phyloP scores from a whole-genome alignment of 1,140 invertebrate genomes.

The Globodera rostochiensis region DNA sequence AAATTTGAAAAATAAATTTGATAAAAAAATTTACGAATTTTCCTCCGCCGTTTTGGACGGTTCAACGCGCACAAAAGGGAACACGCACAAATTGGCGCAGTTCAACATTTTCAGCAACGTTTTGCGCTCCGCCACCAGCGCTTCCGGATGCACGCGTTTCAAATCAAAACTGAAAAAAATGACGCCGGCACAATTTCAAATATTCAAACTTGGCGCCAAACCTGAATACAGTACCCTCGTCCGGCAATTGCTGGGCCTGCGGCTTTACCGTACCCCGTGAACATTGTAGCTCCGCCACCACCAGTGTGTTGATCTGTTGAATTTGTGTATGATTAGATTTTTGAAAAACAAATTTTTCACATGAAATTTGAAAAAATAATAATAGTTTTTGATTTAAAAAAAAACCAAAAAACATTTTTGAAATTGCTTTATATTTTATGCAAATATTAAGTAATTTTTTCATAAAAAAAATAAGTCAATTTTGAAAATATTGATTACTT shows the following conservation, averaged over 20 bases:
- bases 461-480: too few relatives aligned
- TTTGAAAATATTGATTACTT: too few relatives aligned
- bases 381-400: too few relatives aligned
- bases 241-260: constrained; percentile 22
- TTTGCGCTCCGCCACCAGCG: constrained; percentile 18
- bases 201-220: neutral
- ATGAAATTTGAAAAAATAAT: too few relatives aligned
- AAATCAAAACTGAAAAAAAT: constrained; percentile 26
- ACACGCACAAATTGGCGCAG: constrained; percentile 31
- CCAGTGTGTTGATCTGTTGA: constrained; percentile 15
- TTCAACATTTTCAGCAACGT: constrained; percentile 6
- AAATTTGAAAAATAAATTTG: neutral
- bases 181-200: neutral
- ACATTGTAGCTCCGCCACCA: constrained; percentile 27
- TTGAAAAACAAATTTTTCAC: too few relatives aligned
- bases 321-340: neutral
- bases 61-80: constrained; percentile 34
- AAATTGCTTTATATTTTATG: too few relatives aligned
- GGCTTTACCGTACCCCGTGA: constrained; percentile 28
- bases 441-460: too few relatives aligned
- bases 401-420: too few relatives aligned
- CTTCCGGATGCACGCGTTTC: constrained; percentile 20
- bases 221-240: constrained; percentile 22
- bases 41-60: neutral
- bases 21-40: neutral